Conservation (phyloP, 2,797 vertebrate species). For the Philypnodon macrostomus region DNA sequence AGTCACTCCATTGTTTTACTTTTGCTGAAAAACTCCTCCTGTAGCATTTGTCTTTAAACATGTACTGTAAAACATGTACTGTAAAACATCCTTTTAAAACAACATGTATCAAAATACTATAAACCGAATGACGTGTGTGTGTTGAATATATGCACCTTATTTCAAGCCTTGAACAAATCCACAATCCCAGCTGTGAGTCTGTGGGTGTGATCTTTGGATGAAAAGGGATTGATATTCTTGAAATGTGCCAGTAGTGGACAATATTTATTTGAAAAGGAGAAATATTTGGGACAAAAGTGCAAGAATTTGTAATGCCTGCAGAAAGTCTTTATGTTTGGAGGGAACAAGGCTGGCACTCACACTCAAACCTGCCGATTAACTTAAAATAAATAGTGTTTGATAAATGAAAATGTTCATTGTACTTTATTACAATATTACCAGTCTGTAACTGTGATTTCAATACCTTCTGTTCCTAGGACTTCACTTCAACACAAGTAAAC, state of each 20-base stretch:
- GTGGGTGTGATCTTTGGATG: conserved; percentile 33
- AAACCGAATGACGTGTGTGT: conserved; percentile 15
- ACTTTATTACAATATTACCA: conserved; percentile 3
- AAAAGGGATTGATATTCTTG: conserved; percentile 4
- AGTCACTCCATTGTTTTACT: conserved; percentile 16
- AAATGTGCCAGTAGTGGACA: conserved; percentile 10
- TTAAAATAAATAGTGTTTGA: conserved; percentile 70
- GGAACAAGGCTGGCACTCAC: conserved; percentile 30
- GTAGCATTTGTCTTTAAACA: conserved; percentile 29
- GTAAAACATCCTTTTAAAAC: conserved; percentile 26
- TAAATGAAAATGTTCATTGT: conserved; percentile 25
- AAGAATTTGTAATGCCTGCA: not conserved
- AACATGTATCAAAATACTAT: conserved; percentile 9
- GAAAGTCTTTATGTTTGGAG: conserved; percentile 8
- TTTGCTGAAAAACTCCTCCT: conserved; percentile 17
- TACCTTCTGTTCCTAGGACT: not conserved
- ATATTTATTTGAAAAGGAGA: conserved; percentile 41
- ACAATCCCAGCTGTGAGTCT: conserved; percentile 17
- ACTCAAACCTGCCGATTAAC: conserved; percentile 60
- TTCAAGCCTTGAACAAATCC: conserved; percentile 29
- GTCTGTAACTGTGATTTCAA: conserved; percentile 19
- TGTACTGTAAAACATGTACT: conserved; percentile 34
- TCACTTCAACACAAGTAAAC: conserved; percentile 76
- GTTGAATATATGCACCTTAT: conserved; percentile 43
- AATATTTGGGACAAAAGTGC: not conserved